These are phyloP conservation scores for Ochotona princeps DNA, from an alignment of 2,113 vertebrate species.

Conservation along the genomic window DNA sequence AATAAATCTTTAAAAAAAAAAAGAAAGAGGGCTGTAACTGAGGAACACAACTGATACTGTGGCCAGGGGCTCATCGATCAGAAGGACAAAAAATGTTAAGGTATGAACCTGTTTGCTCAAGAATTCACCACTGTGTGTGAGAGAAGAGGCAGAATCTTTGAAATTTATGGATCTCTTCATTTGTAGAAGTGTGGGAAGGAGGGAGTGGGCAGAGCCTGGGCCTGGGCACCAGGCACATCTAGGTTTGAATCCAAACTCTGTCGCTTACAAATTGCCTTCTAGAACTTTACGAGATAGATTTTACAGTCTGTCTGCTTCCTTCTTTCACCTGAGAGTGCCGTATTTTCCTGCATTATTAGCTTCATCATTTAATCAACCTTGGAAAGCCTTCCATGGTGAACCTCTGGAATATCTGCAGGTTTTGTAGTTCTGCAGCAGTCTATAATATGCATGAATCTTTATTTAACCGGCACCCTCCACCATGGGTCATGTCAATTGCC, in stretches of 20 bases:
- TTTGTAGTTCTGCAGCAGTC: not conserved
- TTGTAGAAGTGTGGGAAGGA: not conserved
- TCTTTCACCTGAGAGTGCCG: not conserved
- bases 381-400: not conserved
- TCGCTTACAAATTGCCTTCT: not conserved
- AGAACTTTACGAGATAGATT: not conserved
- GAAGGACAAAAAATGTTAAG: not conserved
- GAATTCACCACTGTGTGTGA: not conserved
- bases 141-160: not conserved
- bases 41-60: accelerated
- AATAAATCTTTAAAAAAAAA: no score
- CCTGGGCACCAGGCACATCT: no score
- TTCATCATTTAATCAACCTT: not conserved
- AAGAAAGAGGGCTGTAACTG: not conserved
- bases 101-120: accelerated
- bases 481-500: not conserved
- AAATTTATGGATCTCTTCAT: not conserved
- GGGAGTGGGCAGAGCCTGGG: not conserved
- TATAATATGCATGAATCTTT: not conserved
- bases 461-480: not conserved
- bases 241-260: not conserved
- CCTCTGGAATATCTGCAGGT: not conserved
- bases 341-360: not conserved
- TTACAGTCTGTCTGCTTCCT: not conserved
- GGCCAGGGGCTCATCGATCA: not conserved